Evolutionary conservation across 2,888 invertebrate genomes (phyloP), one percentile per base, ranked within the genome.

Genomic region (Drosophila kanekoi): DNA sequence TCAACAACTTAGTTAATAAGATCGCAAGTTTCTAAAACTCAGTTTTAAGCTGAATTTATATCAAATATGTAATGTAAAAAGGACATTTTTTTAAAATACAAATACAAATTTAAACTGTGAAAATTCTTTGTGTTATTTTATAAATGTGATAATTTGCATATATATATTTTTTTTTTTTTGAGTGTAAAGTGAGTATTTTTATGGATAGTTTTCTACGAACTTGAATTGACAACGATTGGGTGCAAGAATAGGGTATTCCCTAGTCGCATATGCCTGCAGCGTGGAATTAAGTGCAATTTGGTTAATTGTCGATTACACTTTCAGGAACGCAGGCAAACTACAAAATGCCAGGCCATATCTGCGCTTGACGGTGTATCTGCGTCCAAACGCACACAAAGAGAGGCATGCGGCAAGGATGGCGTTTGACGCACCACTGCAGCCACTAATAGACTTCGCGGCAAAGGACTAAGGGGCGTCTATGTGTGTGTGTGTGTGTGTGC

Each of bases 1-100:
- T 83, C 64, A 43, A 67, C 44, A 45, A 63, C 38, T 35, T 76
- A 76, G 52, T 47, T 41, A 3, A 3, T 86, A 80, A 71, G 78
- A 32, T 4, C 33, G 33, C 44, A 44, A 77, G 78, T 78, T 83
- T 88, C 52, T 77, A 80, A 86, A 80, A 80, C 89, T 65, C 78
- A 37, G 40, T 76, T 70, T 48, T 69, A 76, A 67, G 45, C 71
- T 61, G 63, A 59, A 59, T 9, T 44, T 28, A 53, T 51, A 41
- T 41, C 28, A 13, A 43, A 59, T 48, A 20, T 53, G 13, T 41
- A 16, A 40, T 38, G n/a, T n/a, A n/a, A n/a, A n/a, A n/a, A n/a
- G n/a, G n/a, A 8, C 13, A 35, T 48, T 69, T 63, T 51, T 47
- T 40, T 11, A 37, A 28, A 38, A 47, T 49, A 60, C 11, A 28